phyloP scores from a whole-genome alignment of 2,113 vertebrate species.

The Pionites leucogaster region DNA sequence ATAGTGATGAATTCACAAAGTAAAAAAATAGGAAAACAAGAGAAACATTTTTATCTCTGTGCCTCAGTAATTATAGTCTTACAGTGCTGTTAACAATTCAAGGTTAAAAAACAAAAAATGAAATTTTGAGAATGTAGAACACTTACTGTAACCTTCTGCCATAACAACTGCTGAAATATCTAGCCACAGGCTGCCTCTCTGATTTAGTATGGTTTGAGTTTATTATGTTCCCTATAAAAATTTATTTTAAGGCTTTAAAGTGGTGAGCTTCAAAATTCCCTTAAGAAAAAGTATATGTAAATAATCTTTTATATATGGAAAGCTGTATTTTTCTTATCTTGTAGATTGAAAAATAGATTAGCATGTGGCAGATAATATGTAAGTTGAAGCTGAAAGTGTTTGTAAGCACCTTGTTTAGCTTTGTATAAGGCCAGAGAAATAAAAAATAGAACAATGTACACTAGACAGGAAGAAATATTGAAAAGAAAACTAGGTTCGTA shows the following conservation, averaged over 20 bases:
- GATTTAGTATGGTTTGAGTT: neutral
- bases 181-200: neutral
- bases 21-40: neutral
- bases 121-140: neutral
- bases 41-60: neutral
- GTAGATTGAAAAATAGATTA: neutral
- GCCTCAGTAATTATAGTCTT: neutral
- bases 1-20: neutral
- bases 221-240: neutral
- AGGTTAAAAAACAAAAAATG: neutral
- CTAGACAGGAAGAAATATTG: slow-evolving; percentile 18
- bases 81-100: neutral
- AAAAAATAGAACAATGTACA: neutral
- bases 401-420: neutral
- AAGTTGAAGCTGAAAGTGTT: neutral
- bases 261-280: neutral
- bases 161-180: neutral
- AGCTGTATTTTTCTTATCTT: neutral
- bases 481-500: neutral
- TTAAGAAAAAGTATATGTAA: neutral
- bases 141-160: neutral
- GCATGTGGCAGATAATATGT: neutral
- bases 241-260: neutral
- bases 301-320: neutral
- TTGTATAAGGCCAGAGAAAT: neutral